Evolutionary conservation across 2,888 invertebrate species (phyloP), one percentile per base, ranked within the genome.

Genomic region (Augochlorella aurata): DNA sequence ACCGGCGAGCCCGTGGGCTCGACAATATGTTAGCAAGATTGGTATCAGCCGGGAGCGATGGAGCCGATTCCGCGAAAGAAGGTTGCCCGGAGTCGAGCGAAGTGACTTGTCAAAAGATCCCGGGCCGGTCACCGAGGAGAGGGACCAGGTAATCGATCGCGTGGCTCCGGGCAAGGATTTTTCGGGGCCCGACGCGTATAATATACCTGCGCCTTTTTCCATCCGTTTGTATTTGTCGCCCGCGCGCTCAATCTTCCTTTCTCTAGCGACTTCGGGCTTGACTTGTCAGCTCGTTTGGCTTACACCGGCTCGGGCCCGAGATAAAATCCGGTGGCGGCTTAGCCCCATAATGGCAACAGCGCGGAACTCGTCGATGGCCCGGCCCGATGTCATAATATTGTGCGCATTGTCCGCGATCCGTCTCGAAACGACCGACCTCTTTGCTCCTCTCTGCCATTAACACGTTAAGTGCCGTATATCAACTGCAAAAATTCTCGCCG

Each of bases 51-150:
- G 50, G 68, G 68, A 81, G 76, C 83, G 84, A 86, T 76, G 86
- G 71, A 78, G 75, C 67, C 74, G 75, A 86, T 88, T 88, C 88
- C 78, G 87, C 79, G 85, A 89, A 87, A 82, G 78, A 82, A 85
- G 85, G 74, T 70, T 74, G 84, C 67, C 74, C 52, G 70, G 73
- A 70, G 78, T 72, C 70, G 61, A 54, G 70, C 61, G 74, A 85
- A 90, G 86, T 87, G 87, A 89, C 88, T 89, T 86, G 90, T 90
- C 89, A 88, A 83, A 88, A 85, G 85, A 76, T 69, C 67, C 50
- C 69, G 63, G 77, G 18, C 49, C 74, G 70, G 65, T 76, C 67
- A 68, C 58, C 47, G 72, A 5, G 38, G 71, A 4, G 18, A 65
- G 45, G 69, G 74, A 76, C 71, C 79, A 84, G 84, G 79, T 87